phyloP scores from a whole-genome alignment of 2,113 vertebrate genomes.

The Nyctibius bracteatus region DNA sequence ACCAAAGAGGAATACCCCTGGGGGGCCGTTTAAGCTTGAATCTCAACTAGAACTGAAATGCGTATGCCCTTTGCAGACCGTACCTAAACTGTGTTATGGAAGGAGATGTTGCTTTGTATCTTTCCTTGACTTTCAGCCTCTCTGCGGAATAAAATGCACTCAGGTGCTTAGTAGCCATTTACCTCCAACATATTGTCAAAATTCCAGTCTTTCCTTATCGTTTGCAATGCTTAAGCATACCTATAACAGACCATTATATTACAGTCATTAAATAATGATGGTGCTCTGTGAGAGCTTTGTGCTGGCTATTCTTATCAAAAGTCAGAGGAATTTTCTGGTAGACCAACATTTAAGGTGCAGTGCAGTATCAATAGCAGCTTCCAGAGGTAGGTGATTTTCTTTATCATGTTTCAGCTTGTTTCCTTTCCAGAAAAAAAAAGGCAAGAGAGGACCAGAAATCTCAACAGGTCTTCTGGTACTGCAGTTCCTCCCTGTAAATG shows the following conservation, averaged over 20 bases:
- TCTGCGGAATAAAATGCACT: neutral
- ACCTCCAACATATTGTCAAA: neutral
- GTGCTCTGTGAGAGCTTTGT: neutral
- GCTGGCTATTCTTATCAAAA: slow-evolving; percentile 27
- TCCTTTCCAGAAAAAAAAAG: slow-evolving; percentile 5
- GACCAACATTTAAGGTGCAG: slow-evolving; percentile 9
- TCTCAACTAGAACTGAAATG: slow-evolving; percentile 15
- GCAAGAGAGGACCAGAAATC: neutral
- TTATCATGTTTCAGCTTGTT: slow-evolving; percentile 6
- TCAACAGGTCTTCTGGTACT: neutral
- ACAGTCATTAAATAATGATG: slow-evolving; percentile 46
- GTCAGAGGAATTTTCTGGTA: slow-evolving; percentile 19
- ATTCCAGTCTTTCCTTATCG: neutral
- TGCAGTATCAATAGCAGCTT: neutral
- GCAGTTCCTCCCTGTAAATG: neutral
- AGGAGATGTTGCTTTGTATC: neutral
- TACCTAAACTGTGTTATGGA: neutral
- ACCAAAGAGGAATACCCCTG: neutral
- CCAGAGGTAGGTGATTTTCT: neutral
- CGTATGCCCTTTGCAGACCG: neutral
- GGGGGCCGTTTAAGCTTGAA: neutral
- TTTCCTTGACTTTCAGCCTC: neutral
- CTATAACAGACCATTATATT: slow-evolving; percentile 7
- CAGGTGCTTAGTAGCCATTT: slow-evolving; percentile 1
- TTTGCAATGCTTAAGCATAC: neutral